Percentiles rank a stretch among this genome's conserved stretches.
Conservation (phyloP, 2,888 invertebrate species). For the Drosophila paranaensis region DNA sequence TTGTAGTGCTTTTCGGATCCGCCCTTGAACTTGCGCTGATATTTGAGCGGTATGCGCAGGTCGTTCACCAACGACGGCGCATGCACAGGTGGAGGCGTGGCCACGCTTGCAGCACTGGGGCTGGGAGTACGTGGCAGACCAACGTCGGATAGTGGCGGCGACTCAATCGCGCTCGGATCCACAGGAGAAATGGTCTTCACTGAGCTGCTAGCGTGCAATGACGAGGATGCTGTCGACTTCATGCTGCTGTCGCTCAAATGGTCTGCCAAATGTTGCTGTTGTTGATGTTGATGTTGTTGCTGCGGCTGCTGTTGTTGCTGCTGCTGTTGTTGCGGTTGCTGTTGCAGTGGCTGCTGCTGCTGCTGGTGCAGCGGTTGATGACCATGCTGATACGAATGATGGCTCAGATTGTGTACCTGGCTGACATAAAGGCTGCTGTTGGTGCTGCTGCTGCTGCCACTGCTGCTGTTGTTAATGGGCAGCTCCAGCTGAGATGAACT, state of each 20-base stretch:
- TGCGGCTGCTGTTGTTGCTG: slow-evolving; percentile 29
- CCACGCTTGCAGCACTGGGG: slow-evolving; percentile 81
- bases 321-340: slow-evolving; percentile 25
- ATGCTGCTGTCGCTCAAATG: slow-evolving; percentile 83
- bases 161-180: slow-evolving; percentile 84
- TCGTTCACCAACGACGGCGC: slow-evolving; percentile 63
- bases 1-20: slow-evolving; percentile 89
- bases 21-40: slow-evolving; percentile 86
- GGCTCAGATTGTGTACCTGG: slow-evolving; percentile 67
- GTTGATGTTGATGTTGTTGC: slow-evolving; percentile 51
- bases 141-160: slow-evolving; percentile 85
- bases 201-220: slow-evolving; percentile 61
- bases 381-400: slow-evolving; percentile 78
- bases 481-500: slow-evolving; percentile 85
- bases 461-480: slow-evolving; percentile 78
- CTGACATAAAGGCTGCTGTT: slow-evolving; percentile 65
- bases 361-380: slow-evolving; percentile 39
- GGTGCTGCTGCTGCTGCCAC: slow-evolving; percentile 62
- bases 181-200: slow-evolving; percentile 83
- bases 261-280: slow-evolving; percentile 65
- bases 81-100: slow-evolving; percentile 80
- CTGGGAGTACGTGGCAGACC: slow-evolving; percentile 84
- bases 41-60: slow-evolving; percentile 86
- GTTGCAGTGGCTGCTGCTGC: slow-evolving; percentile 41
- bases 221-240: slow-evolving; percentile 76